Percentiles rank a stretch among this genome's conserved stretches.
Conservation (phyloP, 1,140 invertebrate species). For the Antheraea mylitta region DNA sequence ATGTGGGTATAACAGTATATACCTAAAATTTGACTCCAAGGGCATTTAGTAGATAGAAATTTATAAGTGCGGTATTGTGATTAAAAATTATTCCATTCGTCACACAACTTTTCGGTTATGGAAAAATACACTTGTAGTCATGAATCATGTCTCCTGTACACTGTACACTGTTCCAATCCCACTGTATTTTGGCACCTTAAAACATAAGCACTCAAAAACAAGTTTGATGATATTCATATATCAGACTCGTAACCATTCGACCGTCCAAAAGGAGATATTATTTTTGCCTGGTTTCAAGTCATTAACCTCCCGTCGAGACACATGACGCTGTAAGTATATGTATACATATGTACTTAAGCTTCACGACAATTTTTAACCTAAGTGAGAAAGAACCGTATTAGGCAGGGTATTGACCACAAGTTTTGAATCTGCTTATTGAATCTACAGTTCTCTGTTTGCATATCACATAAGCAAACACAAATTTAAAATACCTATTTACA, state of each 20-base stretch:
- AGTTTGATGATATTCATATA: conserved; percentile 5
- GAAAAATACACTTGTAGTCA: too few species aligned
- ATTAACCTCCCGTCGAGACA: conserved; percentile 24
- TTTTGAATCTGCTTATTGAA: conserved; percentile 16
- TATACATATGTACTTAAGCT: neutral
- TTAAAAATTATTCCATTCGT: too few species aligned
- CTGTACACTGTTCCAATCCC: too few species aligned
- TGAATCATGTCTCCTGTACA: too few species aligned
- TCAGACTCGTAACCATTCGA: conserved; percentile 7
- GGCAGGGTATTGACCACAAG: conserved; percentile 32
- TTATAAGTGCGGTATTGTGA: too few species aligned
- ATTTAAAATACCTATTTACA: neutral
- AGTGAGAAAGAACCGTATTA: neutral
- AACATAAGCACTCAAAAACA: neutral
- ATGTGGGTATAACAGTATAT: too few species aligned
- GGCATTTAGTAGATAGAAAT: too few species aligned
- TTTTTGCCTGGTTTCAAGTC: conserved; percentile 22
- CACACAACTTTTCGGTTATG: too few species aligned
- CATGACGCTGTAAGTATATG: neutral
- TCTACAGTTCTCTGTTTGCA: neutral
- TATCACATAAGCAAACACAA: neutral
- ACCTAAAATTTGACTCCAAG: too few species aligned
- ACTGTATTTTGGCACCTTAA: neutral
- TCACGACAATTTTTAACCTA: neutral
- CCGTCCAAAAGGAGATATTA: conserved; percentile 16